A percentile compares a stretch with the other conserved stretches of the same genome.
Conservation (phyloP, 2,797 vertebrate species). For the Diceros bicornis region DNA sequence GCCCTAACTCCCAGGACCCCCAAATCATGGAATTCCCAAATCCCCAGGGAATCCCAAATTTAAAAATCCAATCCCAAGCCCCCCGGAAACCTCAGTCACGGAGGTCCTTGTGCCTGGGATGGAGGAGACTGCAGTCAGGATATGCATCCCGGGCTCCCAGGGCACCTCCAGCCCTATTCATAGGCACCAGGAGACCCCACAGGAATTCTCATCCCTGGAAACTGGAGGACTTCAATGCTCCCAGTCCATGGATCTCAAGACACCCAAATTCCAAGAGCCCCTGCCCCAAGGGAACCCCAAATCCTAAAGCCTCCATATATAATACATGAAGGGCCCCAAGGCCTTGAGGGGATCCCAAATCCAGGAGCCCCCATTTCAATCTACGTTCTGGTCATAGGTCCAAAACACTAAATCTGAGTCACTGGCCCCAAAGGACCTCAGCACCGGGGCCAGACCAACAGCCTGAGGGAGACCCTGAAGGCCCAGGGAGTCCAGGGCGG, state of each 20-base stretch:
- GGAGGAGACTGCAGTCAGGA: constrained; percentile 45
- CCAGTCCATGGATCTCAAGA: constrained; percentile 54
- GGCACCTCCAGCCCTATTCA: constrained; percentile 51
- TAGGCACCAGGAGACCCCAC: constrained; percentile 62
- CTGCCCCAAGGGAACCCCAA: constrained; percentile 64
- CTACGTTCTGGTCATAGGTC: constrained; percentile 71
- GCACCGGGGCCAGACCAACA: constrained; percentile 71
- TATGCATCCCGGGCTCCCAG: constrained; percentile 29
- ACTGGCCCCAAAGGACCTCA: constrained; percentile 70
- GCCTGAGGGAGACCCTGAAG: constrained; percentile 72
- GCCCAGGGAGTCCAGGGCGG: constrained; percentile 65
- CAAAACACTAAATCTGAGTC: constrained; percentile 68
- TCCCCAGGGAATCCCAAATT: constrained; percentile 80
- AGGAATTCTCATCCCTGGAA: constrained; percentile 51
- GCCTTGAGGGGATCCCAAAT: constrained; percentile 67
- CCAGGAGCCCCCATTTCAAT: constrained; percentile 70
- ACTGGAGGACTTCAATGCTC: constrained; percentile 47
- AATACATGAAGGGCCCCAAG: constrained; percentile 56
- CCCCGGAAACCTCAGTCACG: constrained; percentile 55
- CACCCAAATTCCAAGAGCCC: constrained; percentile 65
- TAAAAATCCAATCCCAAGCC: constrained; percentile 32
- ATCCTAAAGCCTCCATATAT: constrained; percentile 71
- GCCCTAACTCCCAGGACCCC: constrained; percentile 60
- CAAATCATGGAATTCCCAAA: constrained; percentile 67
- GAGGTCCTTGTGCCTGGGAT: constrained; percentile 61